These are phyloP conservation scores for Podargus strigoides DNA, from an alignment of 2,797 vertebrate genomes.

Conservation along the genomic window DNA sequence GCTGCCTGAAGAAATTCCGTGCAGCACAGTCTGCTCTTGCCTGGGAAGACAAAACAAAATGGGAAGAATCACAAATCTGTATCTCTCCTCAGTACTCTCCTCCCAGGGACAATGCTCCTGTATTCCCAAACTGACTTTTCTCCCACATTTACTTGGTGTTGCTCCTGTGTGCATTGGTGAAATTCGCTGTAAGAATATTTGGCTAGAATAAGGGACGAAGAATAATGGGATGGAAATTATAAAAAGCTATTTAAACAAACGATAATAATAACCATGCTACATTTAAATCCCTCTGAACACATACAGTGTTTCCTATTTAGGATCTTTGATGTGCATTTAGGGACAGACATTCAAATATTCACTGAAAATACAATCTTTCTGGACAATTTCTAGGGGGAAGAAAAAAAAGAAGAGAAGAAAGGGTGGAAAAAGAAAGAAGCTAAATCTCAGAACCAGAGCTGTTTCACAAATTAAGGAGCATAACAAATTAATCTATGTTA, in stretches of 20 bases:
- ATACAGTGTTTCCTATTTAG: neutral
- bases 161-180: neutral
- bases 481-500: conserved; percentile 24
- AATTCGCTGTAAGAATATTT: neutral
- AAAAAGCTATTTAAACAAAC: neutral
- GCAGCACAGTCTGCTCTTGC: neutral
- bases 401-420: neutral
- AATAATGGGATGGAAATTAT: neutral
- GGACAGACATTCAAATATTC: neutral
- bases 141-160: neutral
- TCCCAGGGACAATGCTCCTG: neutral
- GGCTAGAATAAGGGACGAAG: neutral
- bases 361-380: neutral
- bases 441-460: neutral
- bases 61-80: neutral
- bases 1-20: neutral
- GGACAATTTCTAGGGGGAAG: neutral
- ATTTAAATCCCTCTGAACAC: neutral
- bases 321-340: neutral
- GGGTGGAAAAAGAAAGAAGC: neutral
- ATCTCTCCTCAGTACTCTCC: neutral
- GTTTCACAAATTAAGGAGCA: neutral
- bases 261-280: neutral
- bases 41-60: neutral
- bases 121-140: neutral